Evolutionary conservation across 2,888 invertebrate genomes (phyloP).

Genomic region (Gastracanthus pulcherrimus): DNA sequence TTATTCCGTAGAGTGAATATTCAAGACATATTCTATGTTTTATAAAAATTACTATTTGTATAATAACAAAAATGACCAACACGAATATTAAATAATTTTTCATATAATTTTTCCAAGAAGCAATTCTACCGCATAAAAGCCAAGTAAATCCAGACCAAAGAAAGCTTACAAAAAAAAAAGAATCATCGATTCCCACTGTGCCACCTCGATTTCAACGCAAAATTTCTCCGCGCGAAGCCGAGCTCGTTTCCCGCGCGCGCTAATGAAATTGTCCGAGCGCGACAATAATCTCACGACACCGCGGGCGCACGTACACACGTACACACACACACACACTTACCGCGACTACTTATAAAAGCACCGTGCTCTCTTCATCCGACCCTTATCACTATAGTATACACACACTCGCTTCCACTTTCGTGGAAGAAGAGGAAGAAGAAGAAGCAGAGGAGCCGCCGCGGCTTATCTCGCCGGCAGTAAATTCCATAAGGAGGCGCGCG

Average conservation of each 20-base stretch:
- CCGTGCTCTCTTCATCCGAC: not conserved
- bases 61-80: not conserved
- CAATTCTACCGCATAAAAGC: not conserved
- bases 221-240: not conserved
- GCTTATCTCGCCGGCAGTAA: constrained; percentile 9
- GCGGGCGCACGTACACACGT: not conserved
- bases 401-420: constrained; percentile 14
- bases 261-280: constrained; percentile 46
- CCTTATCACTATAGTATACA: constrained; percentile 4
- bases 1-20: no score
- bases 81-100: not conserved
- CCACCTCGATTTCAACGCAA: not conserved
- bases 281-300: constrained; percentile 21
- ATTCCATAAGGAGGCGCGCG: constrained; percentile 16
- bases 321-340: not conserved
- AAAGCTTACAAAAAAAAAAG: not conserved
- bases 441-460: not conserved
- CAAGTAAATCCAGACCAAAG: not conserved
- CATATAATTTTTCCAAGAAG: not conserved
- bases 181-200: not conserved
- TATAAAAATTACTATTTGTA: no score
- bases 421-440: constrained; percentile 3
- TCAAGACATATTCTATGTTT: no score
- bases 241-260: not conserved
- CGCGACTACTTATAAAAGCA: no score